Percentiles rank a stretch among this genome's conserved stretches.
These are phyloP conservation scores for Ianthella basta DNA, from an alignment of 37 sponge, comb jelly and placozoan species.

Conservation along the genomic window DNA sequence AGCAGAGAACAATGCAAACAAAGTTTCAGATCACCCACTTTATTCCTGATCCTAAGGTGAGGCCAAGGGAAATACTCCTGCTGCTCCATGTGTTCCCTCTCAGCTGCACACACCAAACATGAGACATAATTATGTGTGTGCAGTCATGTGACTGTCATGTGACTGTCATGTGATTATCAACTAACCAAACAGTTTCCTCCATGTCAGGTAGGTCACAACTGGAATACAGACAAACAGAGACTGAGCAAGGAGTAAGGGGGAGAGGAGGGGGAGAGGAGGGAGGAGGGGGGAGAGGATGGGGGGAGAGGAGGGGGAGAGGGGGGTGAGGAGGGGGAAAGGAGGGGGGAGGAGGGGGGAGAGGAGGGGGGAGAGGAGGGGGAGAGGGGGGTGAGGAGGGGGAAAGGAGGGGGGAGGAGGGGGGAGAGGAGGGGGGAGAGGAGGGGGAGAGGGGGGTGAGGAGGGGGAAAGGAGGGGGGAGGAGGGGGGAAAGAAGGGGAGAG, in stretches of 20 bases:
- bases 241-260: conserved; percentile 21
- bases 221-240: conserved; percentile 53
- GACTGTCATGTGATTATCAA: not conserved
- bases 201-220: conserved; percentile 39
- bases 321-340: no score
- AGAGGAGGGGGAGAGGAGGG: not conserved
- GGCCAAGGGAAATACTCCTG: conserved; percentile 42
- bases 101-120: not conserved
- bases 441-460: not conserved
- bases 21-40: conserved; percentile 9
- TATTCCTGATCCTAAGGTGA: conserved; percentile 61
- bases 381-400: not conserved
- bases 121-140: not conserved
- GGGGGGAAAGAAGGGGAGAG: not conserved
- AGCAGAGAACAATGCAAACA: no score
- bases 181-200: conserved; percentile 53
- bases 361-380: not conserved
- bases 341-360: not conserved
- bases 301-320: not conserved
- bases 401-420: not conserved
- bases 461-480: not conserved
- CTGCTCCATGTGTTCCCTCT: not conserved
- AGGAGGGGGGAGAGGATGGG: not conserved
- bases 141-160: not conserved
- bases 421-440: not conserved